These are phyloP conservation scores for Oceanites oceanicus DNA, from an alignment of 2,113 vertebrate species.

Conservation along the genomic window DNA sequence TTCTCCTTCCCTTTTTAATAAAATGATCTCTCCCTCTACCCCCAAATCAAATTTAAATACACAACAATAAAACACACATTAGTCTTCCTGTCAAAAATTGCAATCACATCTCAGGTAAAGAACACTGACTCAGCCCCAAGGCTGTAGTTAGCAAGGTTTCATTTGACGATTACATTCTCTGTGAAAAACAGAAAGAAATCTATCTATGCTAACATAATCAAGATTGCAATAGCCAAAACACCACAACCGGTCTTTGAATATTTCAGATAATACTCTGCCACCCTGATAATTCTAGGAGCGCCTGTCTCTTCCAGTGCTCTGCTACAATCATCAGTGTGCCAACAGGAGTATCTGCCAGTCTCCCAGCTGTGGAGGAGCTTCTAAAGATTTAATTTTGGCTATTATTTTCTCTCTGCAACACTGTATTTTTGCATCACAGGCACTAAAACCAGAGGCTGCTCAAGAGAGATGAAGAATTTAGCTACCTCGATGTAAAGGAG, in stretches of 20 bases:
- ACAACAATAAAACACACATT: slow-evolving; percentile 54
- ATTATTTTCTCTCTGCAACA: not conserved
- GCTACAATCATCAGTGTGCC: not conserved
- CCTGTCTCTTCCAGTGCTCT: slow-evolving; percentile 18
- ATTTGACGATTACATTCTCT: slow-evolving; percentile 15
- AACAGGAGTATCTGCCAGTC: not conserved
- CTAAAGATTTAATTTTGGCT: not conserved
- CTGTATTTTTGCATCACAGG: not conserved
- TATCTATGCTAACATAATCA: slow-evolving; percentile 14
- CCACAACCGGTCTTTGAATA: slow-evolving; percentile 10
- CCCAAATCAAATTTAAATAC: slow-evolving; percentile 67
- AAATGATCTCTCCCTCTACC: slow-evolving; percentile 8
- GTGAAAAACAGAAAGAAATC: slow-evolving; percentile 31
- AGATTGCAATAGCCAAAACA: slow-evolving; percentile 46
- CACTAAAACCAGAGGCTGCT: not conserved
- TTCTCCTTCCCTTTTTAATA: slow-evolving; percentile 46
- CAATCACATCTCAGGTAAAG: slow-evolving; percentile 34
- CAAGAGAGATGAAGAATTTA: not conserved
- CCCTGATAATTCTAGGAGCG: not conserved
- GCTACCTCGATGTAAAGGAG: not conserved
- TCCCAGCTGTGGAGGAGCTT: not conserved
- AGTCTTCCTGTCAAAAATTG: slow-evolving; percentile 51
- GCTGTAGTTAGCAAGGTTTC: slow-evolving; percentile 23
- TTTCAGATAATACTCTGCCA: slow-evolving; percentile 27
- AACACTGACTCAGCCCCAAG: not conserved